phyloP scores from a whole-genome alignment of 2,113 vertebrate genomes.

The Polypterus bichir region DNA sequence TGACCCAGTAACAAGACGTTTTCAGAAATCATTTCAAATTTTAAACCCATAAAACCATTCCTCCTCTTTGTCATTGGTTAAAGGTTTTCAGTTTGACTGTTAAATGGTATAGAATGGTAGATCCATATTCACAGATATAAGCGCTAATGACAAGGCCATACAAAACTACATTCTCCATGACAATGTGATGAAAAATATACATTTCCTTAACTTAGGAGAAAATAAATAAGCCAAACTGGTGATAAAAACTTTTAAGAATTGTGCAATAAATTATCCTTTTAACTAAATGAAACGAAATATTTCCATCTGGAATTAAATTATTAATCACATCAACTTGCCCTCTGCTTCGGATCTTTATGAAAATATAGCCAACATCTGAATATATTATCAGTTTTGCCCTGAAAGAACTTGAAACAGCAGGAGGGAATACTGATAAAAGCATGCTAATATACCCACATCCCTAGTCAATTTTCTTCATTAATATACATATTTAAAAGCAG shows the following conservation, averaged over 20 bases:
- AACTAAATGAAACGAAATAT: constrained; percentile 23
- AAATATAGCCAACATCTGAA: constrained; percentile 18
- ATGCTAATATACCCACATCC: constrained; percentile 33
- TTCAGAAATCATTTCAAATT: too few relatives aligned
- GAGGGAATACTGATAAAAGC: constrained; percentile 27
- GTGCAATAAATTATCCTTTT: constrained; percentile 14
- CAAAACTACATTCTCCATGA: too few relatives aligned
- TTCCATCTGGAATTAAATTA: constrained; percentile 25
- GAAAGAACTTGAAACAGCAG: constrained; percentile 12
- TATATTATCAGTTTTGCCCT: constrained; percentile 20
- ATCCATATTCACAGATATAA: too few relatives aligned
- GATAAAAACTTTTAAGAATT: constrained; percentile 11
- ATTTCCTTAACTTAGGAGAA: too few relatives aligned
- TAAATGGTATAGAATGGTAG: too few relatives aligned
- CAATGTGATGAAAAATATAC: too few relatives aligned
- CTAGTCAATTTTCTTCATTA: constrained; percentile 33
- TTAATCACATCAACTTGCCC: constrained; percentile 22
- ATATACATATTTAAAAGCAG: constrained; percentile 47
- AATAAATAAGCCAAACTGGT: too few relatives aligned
- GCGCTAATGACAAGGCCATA: too few relatives aligned
- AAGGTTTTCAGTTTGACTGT: too few relatives aligned
- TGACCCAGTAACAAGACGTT: too few relatives aligned
- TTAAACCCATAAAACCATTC: too few relatives aligned
- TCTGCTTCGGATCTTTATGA: constrained; percentile 20
- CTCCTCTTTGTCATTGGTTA: too few relatives aligned